A percentile compares a stretch with the other conserved stretches of the same genome.
These are phyloP conservation scores for Cinclus cinclus DNA, from an alignment of 2,113 vertebrate genomes.

Conservation along the genomic window DNA sequence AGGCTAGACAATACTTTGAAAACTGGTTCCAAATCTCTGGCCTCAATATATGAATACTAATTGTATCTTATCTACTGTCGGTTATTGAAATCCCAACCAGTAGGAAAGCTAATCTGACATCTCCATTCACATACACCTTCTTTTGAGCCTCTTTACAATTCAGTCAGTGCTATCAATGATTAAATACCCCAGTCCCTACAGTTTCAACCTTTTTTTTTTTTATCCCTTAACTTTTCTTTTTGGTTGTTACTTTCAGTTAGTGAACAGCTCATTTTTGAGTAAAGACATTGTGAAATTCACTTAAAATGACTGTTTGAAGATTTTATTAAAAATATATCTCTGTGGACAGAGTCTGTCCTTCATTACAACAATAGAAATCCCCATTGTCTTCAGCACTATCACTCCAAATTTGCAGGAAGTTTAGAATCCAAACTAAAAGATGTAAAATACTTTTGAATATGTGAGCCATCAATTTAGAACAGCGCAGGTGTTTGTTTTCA, in stretches of 20 bases:
- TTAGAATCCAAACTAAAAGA: neutral
- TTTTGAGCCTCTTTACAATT: conserved; percentile 67
- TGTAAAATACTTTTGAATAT: neutral
- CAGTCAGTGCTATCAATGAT: conserved; percentile 59
- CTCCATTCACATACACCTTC: conserved; percentile 61
- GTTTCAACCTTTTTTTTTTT: conserved; percentile 51
- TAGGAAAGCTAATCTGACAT: conserved; percentile 69
- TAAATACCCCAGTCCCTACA: conserved; percentile 61
- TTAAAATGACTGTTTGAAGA: conserved; percentile 56
- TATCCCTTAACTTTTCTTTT: conserved; percentile 49
- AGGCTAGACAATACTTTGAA: conserved; percentile 59
- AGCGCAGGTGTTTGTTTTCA: conserved; percentile 37
- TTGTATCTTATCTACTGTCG: conserved; percentile 56
- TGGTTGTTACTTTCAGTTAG: conserved; percentile 44
- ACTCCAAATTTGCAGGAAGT: conserved; percentile 8
- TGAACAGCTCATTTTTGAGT: conserved; percentile 44
- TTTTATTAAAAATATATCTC: conserved; percentile 34
- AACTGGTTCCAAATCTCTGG: conserved; percentile 43
- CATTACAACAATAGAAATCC: conserved; percentile 44
- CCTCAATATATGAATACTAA: conserved; percentile 64
- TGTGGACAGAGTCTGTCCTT: conserved; percentile 28
- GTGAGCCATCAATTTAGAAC: neutral
- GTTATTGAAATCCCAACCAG: conserved; percentile 64
- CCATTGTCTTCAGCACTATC: conserved; percentile 46
- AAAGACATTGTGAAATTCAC: conserved; percentile 57